Percentiles rank a stretch among this genome's conserved stretches.
phyloP scores from a whole-genome alignment of 2,888 invertebrate species.

The Cataglyphis cursor region DNA sequence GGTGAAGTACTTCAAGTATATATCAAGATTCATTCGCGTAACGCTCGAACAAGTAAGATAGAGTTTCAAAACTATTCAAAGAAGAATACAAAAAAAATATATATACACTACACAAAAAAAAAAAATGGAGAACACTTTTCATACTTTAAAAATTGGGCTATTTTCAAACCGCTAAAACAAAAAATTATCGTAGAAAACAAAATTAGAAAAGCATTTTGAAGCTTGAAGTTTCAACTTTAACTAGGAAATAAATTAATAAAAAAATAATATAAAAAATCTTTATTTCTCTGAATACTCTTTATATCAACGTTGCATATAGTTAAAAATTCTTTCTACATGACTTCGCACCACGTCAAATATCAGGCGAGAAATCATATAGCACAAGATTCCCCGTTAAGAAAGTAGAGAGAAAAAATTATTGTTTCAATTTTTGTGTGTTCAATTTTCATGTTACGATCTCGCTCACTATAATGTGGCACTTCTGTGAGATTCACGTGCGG shows the following conservation, averaged over 20 bases:
- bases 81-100: background rate
- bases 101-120: too few species aligned
- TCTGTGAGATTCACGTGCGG: constrained; percentile 1
- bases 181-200: too few species aligned
- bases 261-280: background rate
- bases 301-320: background rate
- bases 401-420: background rate
- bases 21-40: constrained; percentile 1
- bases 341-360: constrained; percentile 9
- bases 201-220: too few species aligned
- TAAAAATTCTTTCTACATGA: background rate
- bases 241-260: background rate
- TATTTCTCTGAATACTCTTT: background rate
- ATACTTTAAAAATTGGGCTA: too few species aligned
- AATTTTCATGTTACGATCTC: constrained; percentile 3
- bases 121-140: too few species aligned
- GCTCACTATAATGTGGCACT: background rate
- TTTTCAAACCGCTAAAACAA: too few species aligned
- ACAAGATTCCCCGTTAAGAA: constrained; percentile 7
- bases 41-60: constrained; percentile 1
- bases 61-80: constrained; percentile 3
- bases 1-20: constrained; percentile 16
- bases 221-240: too few species aligned
- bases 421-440: constrained; percentile 10
- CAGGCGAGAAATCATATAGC: background rate